These are phyloP conservation scores for Caenorhabditis plicata DNA, from an alignment of 2,888 invertebrate genomes.

Conservation along the genomic window DNA sequence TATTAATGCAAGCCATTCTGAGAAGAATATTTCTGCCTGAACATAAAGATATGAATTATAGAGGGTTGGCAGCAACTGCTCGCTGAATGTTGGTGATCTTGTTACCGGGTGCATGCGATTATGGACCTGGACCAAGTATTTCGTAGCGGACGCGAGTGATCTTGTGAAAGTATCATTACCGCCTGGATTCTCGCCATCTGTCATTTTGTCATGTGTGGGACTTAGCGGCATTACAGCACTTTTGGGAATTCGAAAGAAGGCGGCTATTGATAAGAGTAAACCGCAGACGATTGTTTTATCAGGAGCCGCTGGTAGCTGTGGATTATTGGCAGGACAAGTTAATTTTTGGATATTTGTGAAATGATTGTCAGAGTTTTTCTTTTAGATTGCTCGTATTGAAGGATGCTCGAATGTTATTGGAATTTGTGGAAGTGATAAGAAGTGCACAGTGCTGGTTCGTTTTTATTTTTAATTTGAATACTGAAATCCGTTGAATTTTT, in stretches of 20 bases:
- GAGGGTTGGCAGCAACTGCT: conserved; percentile 13
- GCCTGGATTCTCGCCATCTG: conserved; percentile 43
- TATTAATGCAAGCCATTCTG: too few relatives aligned
- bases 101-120: conserved; percentile 35
- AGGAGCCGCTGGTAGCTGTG: conserved; percentile 67
- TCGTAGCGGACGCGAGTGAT: conserved; percentile 35
- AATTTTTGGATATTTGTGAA: background rate
- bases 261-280: conserved; percentile 59
- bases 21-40: background rate
- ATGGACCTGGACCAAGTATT: conserved; percentile 43
- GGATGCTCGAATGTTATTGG: conserved; percentile 66
- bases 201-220: conserved; percentile 60
- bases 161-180: conserved; percentile 39
- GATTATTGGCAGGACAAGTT: conserved; percentile 67
- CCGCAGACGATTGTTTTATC: conserved; percentile 66
- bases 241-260: conserved; percentile 61
- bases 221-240: conserved; percentile 66
- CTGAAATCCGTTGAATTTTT: too few relatives aligned
- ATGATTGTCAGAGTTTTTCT: background rate
- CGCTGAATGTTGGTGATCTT: conserved; percentile 29
- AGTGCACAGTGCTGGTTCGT: conserved; percentile 63
- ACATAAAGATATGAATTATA: background rate
- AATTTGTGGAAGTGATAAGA: conserved; percentile 67
- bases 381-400: conserved; percentile 64
- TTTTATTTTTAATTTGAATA: too few relatives aligned